These are phyloP conservation scores for Zaprionus tsacasi DNA, from an alignment of 1,140 invertebrate species.

Conservation along the genomic window DNA sequence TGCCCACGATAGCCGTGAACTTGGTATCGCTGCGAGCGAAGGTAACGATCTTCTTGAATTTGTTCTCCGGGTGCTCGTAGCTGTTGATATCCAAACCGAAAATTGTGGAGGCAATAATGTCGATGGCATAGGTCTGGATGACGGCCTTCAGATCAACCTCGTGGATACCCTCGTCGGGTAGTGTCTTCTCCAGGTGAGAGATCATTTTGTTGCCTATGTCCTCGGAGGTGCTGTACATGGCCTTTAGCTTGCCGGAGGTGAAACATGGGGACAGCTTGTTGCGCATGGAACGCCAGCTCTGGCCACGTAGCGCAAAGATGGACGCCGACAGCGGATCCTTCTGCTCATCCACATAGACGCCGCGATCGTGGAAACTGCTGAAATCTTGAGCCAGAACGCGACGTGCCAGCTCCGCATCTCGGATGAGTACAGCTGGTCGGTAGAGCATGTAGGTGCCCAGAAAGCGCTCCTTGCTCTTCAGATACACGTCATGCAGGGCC, in stretches of 20 bases:
- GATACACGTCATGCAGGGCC: constrained; percentile 67
- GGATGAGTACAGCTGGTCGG: constrained; percentile 82
- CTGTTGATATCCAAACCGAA: constrained; percentile 76
- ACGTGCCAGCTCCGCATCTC: constrained; percentile 84
- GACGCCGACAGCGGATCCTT: constrained; percentile 78
- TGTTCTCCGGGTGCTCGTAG: constrained; percentile 68
- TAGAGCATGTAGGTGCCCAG: constrained; percentile 78
- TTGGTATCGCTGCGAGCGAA: constrained; percentile 18
- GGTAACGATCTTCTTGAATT: constrained; percentile 54
- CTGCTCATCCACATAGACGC: constrained; percentile 79
- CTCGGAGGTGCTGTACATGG: constrained; percentile 85
- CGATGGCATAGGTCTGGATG: constrained; percentile 69
- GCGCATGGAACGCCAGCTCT: constrained; percentile 85
- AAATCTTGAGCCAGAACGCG: constrained; percentile 84
- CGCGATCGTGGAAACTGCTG: constrained; percentile 82
- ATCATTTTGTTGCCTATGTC: constrained; percentile 83
- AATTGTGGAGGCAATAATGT: constrained; percentile 73
- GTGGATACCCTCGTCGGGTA: constrained; percentile 44
- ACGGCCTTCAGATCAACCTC: constrained; percentile 66
- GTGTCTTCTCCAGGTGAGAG: constrained; percentile 46
- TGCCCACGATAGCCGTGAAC: constrained; percentile 40
- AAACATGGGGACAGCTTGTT: constrained; percentile 86
- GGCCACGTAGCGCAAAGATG: constrained; percentile 84
- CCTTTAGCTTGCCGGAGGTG: constrained; percentile 86
- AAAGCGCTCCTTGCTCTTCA: constrained; percentile 62